Conservation (phyloP, 2,113 vertebrate species). For the Hydropotes inermis region DNA sequence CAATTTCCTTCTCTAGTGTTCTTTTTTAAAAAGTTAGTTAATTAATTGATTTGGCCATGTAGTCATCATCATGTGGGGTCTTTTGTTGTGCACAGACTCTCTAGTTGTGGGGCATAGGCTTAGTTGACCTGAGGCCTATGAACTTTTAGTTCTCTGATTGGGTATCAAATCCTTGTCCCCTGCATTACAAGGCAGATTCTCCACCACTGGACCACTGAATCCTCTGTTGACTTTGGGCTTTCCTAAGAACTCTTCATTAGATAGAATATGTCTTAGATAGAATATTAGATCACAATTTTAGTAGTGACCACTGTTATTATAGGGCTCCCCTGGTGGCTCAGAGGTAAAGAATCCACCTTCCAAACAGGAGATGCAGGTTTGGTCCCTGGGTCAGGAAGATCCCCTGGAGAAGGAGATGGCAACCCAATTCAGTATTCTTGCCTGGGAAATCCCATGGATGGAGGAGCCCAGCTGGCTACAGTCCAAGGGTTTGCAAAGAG, state of each 20-base stretch:
- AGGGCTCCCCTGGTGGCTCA: neutral
- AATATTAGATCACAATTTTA: neutral
- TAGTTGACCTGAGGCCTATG: neutral
- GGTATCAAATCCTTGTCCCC: neutral
- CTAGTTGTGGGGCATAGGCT: neutral
- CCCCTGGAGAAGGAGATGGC: neutral
- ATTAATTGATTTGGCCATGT: neutral
- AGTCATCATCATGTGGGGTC: neutral
- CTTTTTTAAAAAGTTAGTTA: rapidly evolving
- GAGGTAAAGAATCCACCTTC: neutral
- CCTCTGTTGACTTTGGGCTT: neutral
- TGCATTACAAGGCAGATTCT: neutral
- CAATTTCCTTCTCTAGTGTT: neutral
- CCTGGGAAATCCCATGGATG: neutral
- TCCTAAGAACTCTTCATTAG: neutral
- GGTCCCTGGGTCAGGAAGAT: neutral
- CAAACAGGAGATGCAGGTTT: neutral
- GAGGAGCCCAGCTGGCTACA: neutral
- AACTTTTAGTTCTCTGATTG: neutral
- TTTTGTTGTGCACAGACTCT: neutral
- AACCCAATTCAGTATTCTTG: neutral
- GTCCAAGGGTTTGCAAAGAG: neutral
- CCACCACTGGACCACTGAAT: neutral
- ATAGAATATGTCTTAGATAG: neutral
- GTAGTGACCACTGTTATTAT: neutral